Evolutionary conservation across 2,797 vertebrate species (phyloP), one percentile per base, ranked within the genome.

Genomic region (Clarias laeviceps): DNA sequence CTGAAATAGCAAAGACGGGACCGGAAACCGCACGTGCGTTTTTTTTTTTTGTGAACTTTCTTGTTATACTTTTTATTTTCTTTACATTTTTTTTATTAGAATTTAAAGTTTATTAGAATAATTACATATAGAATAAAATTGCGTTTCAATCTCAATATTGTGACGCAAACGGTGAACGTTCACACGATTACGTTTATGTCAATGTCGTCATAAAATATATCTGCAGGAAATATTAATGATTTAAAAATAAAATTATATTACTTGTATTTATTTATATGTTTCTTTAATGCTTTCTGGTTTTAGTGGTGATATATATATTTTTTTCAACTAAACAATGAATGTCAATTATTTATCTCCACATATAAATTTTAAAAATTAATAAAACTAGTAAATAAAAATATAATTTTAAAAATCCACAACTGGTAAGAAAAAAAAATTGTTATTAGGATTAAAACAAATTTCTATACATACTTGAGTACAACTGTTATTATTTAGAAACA

Each of bases 1-100:
- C 86, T 85, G 82, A 89, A 89, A 89, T 88, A 86, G 82, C 57
- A 80, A 18, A 66, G 9, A 45, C 45, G 65, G 56, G 59, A 24
- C 76, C 20, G 54, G 56, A 37, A 78, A 2, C 2, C 56, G 80
- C 69, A 83, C 22, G 17, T 83, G 12, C 22, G 69, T 68, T 81
- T 61, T 65, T 29, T 24, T 73, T 68, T 81, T 61, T 65, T 29
- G 29, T 73, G 3, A 56, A 80, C 40, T 70, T 15, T 29, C 22
- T 57, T 62, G 0, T 37, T 17, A 6, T 76, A n/a, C n/a, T 77
- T 65, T 24, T 61, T 37, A 0, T 20, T 62, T 12, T 20, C 22
- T 15, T 65, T 29, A 1, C 5, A 59, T 29, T 57, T 4, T 56
- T 20, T 57, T 29, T 15, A 27, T 4, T 15, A 54, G 29, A 1